Conservation (phyloP, 1,140 invertebrate species). For the Papilio machaon region DNA sequence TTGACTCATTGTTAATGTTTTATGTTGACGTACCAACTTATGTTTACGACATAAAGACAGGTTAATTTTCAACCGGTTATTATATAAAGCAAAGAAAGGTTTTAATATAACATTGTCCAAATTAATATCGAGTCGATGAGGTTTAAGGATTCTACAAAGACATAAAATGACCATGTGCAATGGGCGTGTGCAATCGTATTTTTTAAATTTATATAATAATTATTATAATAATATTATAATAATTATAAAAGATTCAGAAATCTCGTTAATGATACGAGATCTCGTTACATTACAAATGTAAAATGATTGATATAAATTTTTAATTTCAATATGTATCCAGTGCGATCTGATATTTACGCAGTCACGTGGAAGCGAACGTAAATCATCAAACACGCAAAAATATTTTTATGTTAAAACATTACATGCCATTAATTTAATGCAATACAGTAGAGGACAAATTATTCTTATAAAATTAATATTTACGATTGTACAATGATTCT, state of each 20-base stretch:
- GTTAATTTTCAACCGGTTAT: not conserved
- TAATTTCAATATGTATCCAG: constrained; percentile 11
- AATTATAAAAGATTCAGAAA: not conserved
- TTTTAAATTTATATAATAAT: no score
- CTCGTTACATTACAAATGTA: not conserved
- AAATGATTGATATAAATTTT: constrained; percentile 17
- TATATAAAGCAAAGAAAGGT: not conserved
- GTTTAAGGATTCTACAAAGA: no score
- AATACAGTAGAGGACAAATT: not conserved
- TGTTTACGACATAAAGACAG: constrained; percentile 22
- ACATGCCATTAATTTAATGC: constrained; percentile 9
- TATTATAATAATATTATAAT: not conserved
- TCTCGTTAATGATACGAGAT: not conserved
- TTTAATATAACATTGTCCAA: not conserved
- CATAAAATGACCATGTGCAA: no score
- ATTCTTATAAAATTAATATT: not conserved
- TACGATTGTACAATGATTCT: not conserved
- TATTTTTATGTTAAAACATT: constrained; percentile 24
- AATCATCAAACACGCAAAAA: not conserved
- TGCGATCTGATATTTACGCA: not conserved
- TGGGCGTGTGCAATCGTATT: no score
- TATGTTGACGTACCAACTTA: not conserved
- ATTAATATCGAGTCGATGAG: not conserved
- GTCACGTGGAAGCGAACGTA: not conserved
- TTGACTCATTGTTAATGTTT: constrained; percentile 21